These are phyloP conservation scores for Paragorgia papillata DNA, from an alignment of 92 coral and sea anemone genomes.

Conservation along the genomic window DNA sequence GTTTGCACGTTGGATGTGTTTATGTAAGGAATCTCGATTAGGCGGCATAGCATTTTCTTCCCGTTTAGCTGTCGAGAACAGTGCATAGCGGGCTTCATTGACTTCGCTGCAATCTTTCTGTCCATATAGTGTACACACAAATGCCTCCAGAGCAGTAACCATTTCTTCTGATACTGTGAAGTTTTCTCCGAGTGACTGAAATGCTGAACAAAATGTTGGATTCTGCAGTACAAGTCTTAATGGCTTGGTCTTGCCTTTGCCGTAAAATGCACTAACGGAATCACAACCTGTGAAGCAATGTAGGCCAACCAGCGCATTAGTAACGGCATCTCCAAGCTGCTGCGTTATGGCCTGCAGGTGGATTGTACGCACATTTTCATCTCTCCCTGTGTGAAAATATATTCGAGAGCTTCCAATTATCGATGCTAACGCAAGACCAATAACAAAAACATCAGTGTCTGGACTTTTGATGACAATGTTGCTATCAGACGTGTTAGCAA, in stretches of 20 bases:
- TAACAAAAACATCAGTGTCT: too few species aligned
- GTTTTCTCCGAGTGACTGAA: constrained; percentile 20
- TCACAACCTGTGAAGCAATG: constrained; percentile 49
- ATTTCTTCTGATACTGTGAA: constrained; percentile 19
- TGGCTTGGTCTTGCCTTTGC: constrained; percentile 48
- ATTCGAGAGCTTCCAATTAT: constrained; percentile 17
- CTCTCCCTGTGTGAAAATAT: constrained; percentile 34
- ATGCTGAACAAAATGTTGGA: constrained; percentile 33
- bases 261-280: constrained; percentile 42
- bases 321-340: constrained; percentile 30
- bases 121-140: constrained; percentile 24
- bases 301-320: constrained; percentile 38
- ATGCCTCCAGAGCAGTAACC: constrained; percentile 13
- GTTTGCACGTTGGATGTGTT: constrained; percentile 4
- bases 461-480: too few species aligned
- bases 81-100: constrained; percentile 6
- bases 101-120: constrained; percentile 17
- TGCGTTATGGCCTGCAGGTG: constrained; percentile 19
- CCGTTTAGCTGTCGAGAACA: constrained; percentile 2
- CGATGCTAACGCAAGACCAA: constrained; percentile 17
- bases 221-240: constrained; percentile 26
- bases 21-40: neutral
- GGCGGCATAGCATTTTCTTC: constrained; percentile 10
- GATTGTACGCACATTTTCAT: constrained; percentile 24
- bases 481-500: too few species aligned